phyloP scores from a whole-genome alignment of 2,113 vertebrate genomes.

The Ophthalmolycus amberensis region DNA sequence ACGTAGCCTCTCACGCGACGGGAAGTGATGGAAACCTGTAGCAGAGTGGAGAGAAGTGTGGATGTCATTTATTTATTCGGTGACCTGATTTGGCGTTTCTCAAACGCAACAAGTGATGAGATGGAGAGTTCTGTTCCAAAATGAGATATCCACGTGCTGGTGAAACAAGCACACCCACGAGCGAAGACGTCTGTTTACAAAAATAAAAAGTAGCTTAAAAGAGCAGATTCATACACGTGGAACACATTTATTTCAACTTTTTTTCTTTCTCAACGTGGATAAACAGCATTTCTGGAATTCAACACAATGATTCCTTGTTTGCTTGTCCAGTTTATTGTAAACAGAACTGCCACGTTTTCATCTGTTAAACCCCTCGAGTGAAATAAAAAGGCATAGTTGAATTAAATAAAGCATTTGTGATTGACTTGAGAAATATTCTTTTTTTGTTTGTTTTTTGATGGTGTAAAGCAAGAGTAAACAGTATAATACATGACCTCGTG shows the following conservation, averaged over 20 bases:
- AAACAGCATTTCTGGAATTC: slow-evolving; percentile 55
- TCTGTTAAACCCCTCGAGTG: slow-evolving; percentile 71
- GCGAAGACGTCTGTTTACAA: slow-evolving; percentile 52
- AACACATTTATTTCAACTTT: slow-evolving; percentile 25
- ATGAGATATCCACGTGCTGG: slow-evolving; percentile 52
- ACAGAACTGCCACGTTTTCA: slow-evolving; percentile 75
- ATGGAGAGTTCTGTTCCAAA: slow-evolving; percentile 44
- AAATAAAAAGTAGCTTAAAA: slow-evolving; percentile 3
- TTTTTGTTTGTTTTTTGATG: background rate
- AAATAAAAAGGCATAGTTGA: slow-evolving; percentile 82
- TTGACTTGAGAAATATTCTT: slow-evolving; percentile 77
- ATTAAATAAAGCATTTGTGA: slow-evolving; percentile 76
- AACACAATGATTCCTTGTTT: slow-evolving; percentile 45
- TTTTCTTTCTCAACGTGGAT: slow-evolving; percentile 30
- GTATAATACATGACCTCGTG: background rate
- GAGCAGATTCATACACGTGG: slow-evolving; percentile 18
- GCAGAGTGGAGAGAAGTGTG: slow-evolving; percentile 58
- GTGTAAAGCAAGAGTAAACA: slow-evolving; percentile 42
- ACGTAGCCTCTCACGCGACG: slow-evolving; percentile 61
- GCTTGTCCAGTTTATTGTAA: slow-evolving; percentile 76
- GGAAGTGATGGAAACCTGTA: slow-evolving; percentile 55
- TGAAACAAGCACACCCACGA: slow-evolving; percentile 46
- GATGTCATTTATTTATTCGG: slow-evolving; percentile 45
- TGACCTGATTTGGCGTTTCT: slow-evolving; percentile 33
- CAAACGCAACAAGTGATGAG: background rate